These are phyloP conservation scores for Phenganax subtilis DNA, from an alignment of 92 coral and sea anemone species.

Conservation along the genomic window DNA sequence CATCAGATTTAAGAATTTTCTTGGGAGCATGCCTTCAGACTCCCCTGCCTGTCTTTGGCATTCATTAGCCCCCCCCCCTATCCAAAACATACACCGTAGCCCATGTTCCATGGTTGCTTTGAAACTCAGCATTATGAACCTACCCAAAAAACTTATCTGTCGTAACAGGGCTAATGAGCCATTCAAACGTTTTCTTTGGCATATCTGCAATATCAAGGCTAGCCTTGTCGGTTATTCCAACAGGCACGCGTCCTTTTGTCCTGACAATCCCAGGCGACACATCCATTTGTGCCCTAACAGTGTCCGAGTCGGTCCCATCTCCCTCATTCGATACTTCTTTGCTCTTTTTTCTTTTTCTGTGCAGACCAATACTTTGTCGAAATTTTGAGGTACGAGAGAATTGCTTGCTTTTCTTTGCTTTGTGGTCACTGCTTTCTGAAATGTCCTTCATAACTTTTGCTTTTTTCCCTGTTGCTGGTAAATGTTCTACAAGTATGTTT, in stretches of 20 bases:
- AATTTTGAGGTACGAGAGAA: slow-evolving; percentile 29
- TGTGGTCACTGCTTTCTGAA: background rate
- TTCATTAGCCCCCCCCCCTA: too few relatives aligned
- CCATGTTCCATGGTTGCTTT: too few relatives aligned
- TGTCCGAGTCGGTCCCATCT: background rate
- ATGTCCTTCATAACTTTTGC: background rate
- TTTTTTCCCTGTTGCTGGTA: background rate
- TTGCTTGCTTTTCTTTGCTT: background rate
- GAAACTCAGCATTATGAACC: background rate
- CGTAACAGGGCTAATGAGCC: slow-evolving; percentile 92
- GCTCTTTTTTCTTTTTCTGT: slow-evolving; percentile 22
- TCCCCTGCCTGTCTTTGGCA: too few relatives aligned
- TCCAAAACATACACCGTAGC: too few relatives aligned
- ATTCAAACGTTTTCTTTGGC: slow-evolving; percentile 51
- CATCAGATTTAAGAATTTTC: too few relatives aligned
- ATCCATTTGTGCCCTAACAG: background rate
- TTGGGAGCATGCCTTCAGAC: too few relatives aligned
- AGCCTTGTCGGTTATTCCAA: slow-evolving; percentile 17
- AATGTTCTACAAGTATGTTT: background rate
- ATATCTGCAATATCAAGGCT: background rate
- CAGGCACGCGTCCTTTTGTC: background rate
- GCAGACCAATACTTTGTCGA: slow-evolving; percentile 29
- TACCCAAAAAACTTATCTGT: slow-evolving; percentile 94
- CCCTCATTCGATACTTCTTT: background rate
- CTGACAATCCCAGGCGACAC: background rate